phyloP scores from a whole-genome alignment of 2,113 vertebrate genomes.

The Chelonoidis abingdonii region DNA sequence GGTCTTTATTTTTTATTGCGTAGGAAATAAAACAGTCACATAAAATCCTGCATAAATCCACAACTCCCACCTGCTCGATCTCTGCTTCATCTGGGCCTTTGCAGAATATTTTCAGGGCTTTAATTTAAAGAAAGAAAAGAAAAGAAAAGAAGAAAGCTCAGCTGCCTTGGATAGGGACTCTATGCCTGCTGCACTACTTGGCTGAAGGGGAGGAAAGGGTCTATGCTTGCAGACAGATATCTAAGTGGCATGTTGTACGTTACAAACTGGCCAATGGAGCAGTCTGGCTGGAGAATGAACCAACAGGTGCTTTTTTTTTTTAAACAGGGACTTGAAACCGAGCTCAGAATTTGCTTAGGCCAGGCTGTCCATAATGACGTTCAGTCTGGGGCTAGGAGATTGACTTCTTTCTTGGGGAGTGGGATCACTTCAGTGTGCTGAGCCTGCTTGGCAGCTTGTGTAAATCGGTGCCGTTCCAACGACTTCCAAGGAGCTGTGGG shows the following conservation, averaged over 20 bases:
- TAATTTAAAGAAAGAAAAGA: background rate
- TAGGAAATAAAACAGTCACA: conserved; percentile 74
- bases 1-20: conserved; percentile 70
- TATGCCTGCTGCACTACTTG: background rate
- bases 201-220: background rate
- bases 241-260: background rate
- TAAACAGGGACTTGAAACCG: background rate
- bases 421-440: background rate
- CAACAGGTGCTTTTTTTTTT: background rate
- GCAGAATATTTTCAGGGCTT: conserved; percentile 42
- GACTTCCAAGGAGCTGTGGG: background rate
- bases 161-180: background rate
- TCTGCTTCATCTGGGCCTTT: conserved; percentile 34
- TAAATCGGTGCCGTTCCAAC: background rate
- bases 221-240: background rate
- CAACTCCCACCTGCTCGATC: conserved; percentile 52
- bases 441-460: background rate
- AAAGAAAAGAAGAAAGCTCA: background rate
- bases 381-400: background rate
- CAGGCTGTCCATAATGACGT: background rate
- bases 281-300: background rate
- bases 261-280: background rate
- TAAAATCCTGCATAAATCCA: conserved; percentile 66
- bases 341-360: rapidly evolving
- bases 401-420: background rate